Evolutionary conservation across 2,797 vertebrate genomes (phyloP), one percentile per base, ranked within the genome.

Genomic region (Lepus townsendii): DNA sequence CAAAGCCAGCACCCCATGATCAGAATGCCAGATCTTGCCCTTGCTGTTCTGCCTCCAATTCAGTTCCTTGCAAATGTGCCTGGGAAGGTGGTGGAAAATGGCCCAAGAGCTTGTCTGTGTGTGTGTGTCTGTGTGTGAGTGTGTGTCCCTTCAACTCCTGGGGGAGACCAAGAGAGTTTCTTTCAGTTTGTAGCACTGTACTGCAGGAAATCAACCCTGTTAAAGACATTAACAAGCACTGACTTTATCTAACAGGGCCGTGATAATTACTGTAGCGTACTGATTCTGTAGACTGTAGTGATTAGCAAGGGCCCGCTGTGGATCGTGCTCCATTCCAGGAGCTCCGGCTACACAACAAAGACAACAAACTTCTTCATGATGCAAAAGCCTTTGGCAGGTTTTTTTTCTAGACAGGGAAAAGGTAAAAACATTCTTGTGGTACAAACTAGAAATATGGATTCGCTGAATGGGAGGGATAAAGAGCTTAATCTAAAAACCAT

Each of bases 391-490:
- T 22, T 71, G 20, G 22, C 24, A 42, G 42, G n/a, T 30, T 72
- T 57, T 65, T 87, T 77, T 76, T 60, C 32, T 72, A 91, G 65
- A 82, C 90, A 93, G 52, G 9, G 32, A 82, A 93, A 89, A 94
- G 35, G 57, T 38, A 24, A 38, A 96, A 93, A 90, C 19, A 87
- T 71, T 93, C 20, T 52, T 91, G 19, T 50, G 38, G 60, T 72
- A 63, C 32, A 90, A 83, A 88, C 47, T 13, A 85, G 60, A 92
- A 50, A 79, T 1, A 91, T n/a, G 22, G 22, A 87, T 76, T 90
- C 75, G 60, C 32, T 79, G 22, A 7, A 82, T 62, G 5, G 32
- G 42, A 89, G 12, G 14, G 17, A 65, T 16, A 78, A 90, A 66
- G 9, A 83, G 30, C 24, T 79, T 66, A 96, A 71, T 76, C n/a